Evolutionary conservation across 2,797 vertebrate species (phyloP).

Genomic region (Premnoplex brunnescens): DNA sequence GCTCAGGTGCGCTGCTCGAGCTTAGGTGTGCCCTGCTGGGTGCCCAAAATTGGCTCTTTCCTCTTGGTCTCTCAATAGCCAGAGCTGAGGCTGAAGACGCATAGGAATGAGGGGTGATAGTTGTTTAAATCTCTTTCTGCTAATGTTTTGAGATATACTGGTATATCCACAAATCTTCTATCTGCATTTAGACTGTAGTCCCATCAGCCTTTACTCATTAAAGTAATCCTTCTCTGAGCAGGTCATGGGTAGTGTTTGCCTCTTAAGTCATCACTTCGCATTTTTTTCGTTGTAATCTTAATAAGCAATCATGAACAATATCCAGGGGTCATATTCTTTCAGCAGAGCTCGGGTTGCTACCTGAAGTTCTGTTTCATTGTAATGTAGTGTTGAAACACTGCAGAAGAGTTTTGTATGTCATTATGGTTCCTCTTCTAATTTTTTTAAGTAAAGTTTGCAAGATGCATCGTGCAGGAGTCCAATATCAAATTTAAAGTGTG

Average conservation of each 20-base stretch:
- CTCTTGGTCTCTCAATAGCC: not conserved
- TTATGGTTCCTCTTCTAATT: rapidly evolving
- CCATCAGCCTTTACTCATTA: not conserved
- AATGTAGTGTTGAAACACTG: not conserved
- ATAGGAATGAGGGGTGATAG: not conserved
- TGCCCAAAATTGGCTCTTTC: not conserved
- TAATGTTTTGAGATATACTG: not conserved
- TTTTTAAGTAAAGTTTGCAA: not conserved
- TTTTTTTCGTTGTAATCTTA: not conserved
- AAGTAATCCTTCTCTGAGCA: not conserved
- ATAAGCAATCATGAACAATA: not conserved
- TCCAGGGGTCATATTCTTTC: not conserved
- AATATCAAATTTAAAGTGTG: not conserved
- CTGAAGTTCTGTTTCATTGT: not conserved
- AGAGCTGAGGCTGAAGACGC: not conserved
- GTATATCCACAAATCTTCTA: rapidly evolving
- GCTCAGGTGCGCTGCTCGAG: not conserved
- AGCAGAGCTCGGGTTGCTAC: not conserved
- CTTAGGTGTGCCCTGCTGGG: not conserved
- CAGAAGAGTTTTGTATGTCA: not conserved
- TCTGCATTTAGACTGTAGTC: not conserved
- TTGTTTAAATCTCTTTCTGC: not conserved
- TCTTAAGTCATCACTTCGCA: not conserved
- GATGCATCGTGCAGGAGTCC: rapidly evolving
- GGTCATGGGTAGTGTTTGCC: not conserved